Base-by-base conservation (phyloP, 2,797 vertebrate genomes). In the Hyperoplus lanceolatus region DNA sequence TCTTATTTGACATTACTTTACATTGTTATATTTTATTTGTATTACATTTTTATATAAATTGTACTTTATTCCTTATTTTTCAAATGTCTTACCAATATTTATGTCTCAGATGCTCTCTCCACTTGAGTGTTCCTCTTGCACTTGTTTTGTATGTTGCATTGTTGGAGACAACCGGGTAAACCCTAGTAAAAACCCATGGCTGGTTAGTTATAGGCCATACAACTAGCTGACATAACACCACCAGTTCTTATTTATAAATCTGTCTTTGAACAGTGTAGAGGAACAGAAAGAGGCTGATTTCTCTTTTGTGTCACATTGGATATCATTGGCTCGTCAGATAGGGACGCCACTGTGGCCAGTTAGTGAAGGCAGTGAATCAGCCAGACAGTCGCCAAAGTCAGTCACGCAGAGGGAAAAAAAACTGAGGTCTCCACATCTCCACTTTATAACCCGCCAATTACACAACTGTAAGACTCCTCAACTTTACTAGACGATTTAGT, bases 301-400 rank as follows among this genome's bases (percentile, higher is more conserved):
- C 45, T 83, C 68, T 68, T 79, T 68, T 58, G 48, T 80, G 36
- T 83, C 45, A 59, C 53, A 75, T 68, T 54, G 73, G 57, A 66
- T 68, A 54, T 81, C 61, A 36, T 86, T 63, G 65, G 45, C 53
- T 3, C 79, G 80, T 88, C 77, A 75, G 75, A 80, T 6, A 15
- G 9, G 42, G 65, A 70, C 5, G 29, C 29, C 29, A 51, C 61
- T 39, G 75, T 41, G 50, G 48, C 56, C 61, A 16, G 57, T 55
- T 63, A 76, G 29, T 55, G 77, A 49, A 49, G 14, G 42, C 65
- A 43, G 5, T 8, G 42, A 81, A 71, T 81, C 70, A 78, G 54
- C 58, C 79, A 70, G 56, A 72, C 61, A 63, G 72, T 43, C 53
- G 8, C 43, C 53, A 48, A 73, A 78, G 49, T 71, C 76, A 41